A percentile compares a stretch with the other conserved stretches of the same genome.
phyloP scores from a whole-genome alignment of 2,888 invertebrate genomes.

The Lissonota sp. region DNA sequence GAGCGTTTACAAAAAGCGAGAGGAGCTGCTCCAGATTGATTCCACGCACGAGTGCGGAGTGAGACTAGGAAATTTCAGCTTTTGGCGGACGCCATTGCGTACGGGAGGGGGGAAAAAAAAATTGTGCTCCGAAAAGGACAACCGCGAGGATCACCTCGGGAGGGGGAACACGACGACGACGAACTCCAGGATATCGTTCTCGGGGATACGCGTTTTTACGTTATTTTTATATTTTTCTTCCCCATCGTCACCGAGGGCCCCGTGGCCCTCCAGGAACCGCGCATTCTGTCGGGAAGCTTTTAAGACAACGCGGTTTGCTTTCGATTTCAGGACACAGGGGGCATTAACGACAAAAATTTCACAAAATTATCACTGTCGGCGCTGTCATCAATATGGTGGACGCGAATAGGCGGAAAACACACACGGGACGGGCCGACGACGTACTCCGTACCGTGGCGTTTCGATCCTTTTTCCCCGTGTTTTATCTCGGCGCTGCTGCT shows the following conservation, averaged over 20 bases:
- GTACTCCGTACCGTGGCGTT: conserved; percentile 40
- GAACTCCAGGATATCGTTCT: conserved; percentile 33
- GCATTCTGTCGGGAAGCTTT: conserved; percentile 82
- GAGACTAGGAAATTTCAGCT: too few relatives aligned
- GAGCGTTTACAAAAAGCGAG: too few relatives aligned
- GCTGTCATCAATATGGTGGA: conserved; percentile 88
- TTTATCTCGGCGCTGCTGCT: conserved; percentile 37
- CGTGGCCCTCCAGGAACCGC: conserved; percentile 75
- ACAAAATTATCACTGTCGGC: conserved; percentile 89
- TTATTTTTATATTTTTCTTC: conserved; percentile 42
- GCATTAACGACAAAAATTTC: conserved; percentile 89
- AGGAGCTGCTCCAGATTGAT: too few relatives aligned
- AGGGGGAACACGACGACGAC: conserved; percentile 8
- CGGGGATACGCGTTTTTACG: conserved; percentile 60
- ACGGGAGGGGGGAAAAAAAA: conserved; percentile 20
- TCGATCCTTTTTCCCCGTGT: conserved; percentile 4
- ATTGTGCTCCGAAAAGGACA: neutral
- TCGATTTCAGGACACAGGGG: conserved; percentile 86
- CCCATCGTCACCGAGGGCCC: conserved; percentile 58
- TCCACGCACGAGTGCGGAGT: too few relatives aligned
- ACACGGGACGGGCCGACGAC: conserved; percentile 17
- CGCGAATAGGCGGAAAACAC: conserved; percentile 68
- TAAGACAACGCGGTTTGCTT: conserved; percentile 81
- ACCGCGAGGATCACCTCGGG: too few relatives aligned
- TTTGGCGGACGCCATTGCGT: conserved; percentile 32